These are phyloP conservation scores for Dichetophora obliterata DNA, from an alignment of 2,888 invertebrate species.

Conservation along the genomic window DNA sequence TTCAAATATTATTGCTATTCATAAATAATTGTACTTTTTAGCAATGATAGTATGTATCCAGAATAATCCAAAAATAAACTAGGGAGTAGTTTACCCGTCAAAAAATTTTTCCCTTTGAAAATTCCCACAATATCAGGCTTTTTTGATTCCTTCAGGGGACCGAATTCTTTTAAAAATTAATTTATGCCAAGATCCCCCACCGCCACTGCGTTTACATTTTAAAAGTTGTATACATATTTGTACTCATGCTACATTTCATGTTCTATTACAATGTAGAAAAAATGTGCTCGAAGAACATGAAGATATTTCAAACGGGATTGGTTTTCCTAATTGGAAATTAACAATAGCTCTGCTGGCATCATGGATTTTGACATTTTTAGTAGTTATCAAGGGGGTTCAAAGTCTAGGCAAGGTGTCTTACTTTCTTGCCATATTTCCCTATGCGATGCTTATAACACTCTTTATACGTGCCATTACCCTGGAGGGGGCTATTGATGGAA, in stretches of 20 bases:
- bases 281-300: neutral
- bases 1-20: no score
- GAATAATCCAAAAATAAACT: no score
- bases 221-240: neutral
- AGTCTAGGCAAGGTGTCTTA: slow-evolving; percentile 39
- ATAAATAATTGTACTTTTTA: no score
- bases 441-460: slow-evolving; percentile 35
- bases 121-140: no score
- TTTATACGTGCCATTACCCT: slow-evolving; percentile 39
- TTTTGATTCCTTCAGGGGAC: no score
- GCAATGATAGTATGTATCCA: no score
- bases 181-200: no score
- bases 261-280: neutral
- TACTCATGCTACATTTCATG: neutral
- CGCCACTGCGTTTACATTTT: no score
- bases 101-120: no score
- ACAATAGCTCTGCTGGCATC: slow-evolving; percentile 32
- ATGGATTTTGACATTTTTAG: slow-evolving; percentile 38
- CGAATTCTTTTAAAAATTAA: no score
- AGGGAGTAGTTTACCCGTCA: no score
- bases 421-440: slow-evolving; percentile 42
- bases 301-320: slow-evolving; percentile 38
- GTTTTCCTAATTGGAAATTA: slow-evolving; percentile 39
- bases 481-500: slow-evolving; percentile 41
- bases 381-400: slow-evolving; percentile 39